Percentiles rank a stretch among this genome's conserved stretches.
Evolutionary conservation across 2,797 vertebrate genomes (phyloP).

Genomic region (Toxotes lorentzi): DNA sequence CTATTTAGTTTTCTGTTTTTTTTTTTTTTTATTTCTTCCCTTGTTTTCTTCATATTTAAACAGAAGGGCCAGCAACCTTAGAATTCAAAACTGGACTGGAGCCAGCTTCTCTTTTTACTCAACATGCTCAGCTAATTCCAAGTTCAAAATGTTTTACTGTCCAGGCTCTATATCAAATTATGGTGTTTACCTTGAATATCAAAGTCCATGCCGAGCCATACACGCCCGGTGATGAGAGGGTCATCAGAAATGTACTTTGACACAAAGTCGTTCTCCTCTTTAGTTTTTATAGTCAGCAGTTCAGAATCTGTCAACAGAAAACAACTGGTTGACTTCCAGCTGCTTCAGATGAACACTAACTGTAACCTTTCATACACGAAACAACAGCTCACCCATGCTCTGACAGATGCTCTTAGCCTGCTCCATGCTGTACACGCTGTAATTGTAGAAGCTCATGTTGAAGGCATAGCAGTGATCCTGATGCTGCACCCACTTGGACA

Average conservation of each 20-base stretch:
- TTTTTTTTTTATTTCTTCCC: not conserved
- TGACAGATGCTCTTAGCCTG: slow-evolving; percentile 87
- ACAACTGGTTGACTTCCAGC: not conserved
- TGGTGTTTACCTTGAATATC: slow-evolving; percentile 76
- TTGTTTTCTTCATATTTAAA: not conserved
- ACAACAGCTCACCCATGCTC: slow-evolving; percentile 84
- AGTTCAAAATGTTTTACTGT: not conserved
- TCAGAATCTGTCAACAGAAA: slow-evolving; percentile 83
- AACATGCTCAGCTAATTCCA: not conserved
- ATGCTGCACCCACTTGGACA: slow-evolving; percentile 88
- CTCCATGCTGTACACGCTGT: slow-evolving; percentile 84
- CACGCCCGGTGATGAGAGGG: slow-evolving; percentile 88
- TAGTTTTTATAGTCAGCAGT: slow-evolving; percentile 88
- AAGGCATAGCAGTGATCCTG: slow-evolving; percentile 90
- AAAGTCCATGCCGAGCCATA: slow-evolving; percentile 90
- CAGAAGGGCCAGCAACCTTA: not conserved
- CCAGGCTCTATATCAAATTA: not conserved
- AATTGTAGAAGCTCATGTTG: slow-evolving; percentile 89
- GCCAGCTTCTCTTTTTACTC: not conserved
- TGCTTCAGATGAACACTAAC: slow-evolving; percentile 18
- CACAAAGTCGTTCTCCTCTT: slow-evolving; percentile 94
- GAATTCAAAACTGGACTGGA: not conserved
- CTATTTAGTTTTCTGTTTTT: too few relatives aligned
- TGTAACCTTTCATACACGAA: not conserved
- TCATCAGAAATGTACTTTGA: slow-evolving; percentile 85